Conservation (phyloP, 2,113 vertebrate species). For the Recurvirostra avosetta region DNA sequence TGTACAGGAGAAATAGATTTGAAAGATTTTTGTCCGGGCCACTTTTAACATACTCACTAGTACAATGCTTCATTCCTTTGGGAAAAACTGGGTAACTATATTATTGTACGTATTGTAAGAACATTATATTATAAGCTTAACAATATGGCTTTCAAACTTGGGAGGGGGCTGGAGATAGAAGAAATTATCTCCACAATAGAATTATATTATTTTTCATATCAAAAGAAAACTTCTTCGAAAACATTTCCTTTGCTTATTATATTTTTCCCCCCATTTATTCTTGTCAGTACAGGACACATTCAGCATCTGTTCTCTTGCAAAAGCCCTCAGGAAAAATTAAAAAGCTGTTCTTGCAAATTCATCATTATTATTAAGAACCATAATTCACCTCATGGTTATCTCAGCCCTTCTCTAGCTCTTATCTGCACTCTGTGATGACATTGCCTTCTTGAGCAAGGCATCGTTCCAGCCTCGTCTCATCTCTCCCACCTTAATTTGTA, state of each 20-base stretch:
- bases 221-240: slow-evolving; percentile 32
- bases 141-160: slow-evolving; percentile 2
- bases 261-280: slow-evolving; percentile 51
- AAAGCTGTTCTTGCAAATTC: slow-evolving; percentile 75
- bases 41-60: background rate
- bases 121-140: background rate
- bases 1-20: background rate
- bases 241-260: slow-evolving; percentile 42
- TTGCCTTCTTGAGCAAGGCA: slow-evolving; percentile 64
- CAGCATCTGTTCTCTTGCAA: slow-evolving; percentile 74
- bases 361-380: slow-evolving; percentile 70
- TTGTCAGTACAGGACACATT: slow-evolving; percentile 65
- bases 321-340: slow-evolving; percentile 76
- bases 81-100: background rate
- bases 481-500: slow-evolving; percentile 79
- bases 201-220: slow-evolving; percentile 28
- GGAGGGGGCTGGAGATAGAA: background rate
- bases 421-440: slow-evolving; percentile 70
- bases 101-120: background rate
- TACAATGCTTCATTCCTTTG: background rate
- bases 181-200: slow-evolving; percentile 9
- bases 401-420: slow-evolving; percentile 54
- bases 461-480: slow-evolving; percentile 63
- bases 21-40: background rate
- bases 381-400: slow-evolving; percentile 72